Conservation (phyloP, 2,113 vertebrate genomes). For the Mesitornis unicolor region DNA sequence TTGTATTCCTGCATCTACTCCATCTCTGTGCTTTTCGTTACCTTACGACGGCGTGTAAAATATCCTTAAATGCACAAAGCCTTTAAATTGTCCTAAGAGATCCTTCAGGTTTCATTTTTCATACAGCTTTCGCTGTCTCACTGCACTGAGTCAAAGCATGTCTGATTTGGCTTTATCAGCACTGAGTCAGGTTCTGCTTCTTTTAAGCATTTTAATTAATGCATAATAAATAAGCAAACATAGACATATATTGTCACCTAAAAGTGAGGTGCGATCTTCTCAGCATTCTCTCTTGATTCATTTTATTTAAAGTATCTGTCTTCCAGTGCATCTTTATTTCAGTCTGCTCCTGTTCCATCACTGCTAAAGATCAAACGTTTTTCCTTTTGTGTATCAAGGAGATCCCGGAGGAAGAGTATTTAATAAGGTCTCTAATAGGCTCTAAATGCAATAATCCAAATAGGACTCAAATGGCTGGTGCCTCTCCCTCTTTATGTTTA, state of each 20-base stretch:
- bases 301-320: not conserved
- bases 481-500: not conserved
- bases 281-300: not conserved
- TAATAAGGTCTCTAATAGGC: not conserved
- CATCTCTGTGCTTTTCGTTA: not conserved
- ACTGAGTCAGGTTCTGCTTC: not conserved
- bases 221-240: not conserved
- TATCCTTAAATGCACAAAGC: not conserved
- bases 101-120: not conserved
- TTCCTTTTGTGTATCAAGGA: not conserved
- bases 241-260: not conserved
- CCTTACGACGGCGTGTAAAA: fast-evolving
- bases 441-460: not conserved
- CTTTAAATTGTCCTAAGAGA: not conserved
- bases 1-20: not conserved
- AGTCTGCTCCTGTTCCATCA: not conserved
- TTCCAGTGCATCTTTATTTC: not conserved
- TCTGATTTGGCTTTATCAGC: not conserved
- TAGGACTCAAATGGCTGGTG: not conserved
- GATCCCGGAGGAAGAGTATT: not conserved
- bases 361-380: constrained; percentile 7
- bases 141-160: not conserved
- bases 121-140: not conserved
- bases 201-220: constrained; percentile 2
- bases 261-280: not conserved